These are phyloP conservation scores for Pogonus chalceus DNA, from an alignment of 1,140 invertebrate species.

Conservation along the genomic window DNA sequence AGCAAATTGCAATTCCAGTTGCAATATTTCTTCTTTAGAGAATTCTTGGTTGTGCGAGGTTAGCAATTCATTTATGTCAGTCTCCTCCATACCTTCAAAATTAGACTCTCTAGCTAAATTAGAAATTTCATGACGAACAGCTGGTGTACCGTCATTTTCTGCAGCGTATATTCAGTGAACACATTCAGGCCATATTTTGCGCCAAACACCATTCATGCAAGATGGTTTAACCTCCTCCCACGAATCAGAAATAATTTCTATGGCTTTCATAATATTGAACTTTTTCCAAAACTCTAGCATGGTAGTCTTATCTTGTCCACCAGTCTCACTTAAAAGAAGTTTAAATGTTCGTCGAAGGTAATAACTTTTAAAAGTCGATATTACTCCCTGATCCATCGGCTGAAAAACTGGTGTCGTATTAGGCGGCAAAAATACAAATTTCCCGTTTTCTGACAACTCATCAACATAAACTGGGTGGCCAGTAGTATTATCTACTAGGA, in stretches of 20 bases:
- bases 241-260: constrained; percentile 16
- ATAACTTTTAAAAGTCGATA: constrained; percentile 20
- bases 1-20: background rate
- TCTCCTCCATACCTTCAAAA: background rate
- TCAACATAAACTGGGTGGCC: constrained; percentile 16
- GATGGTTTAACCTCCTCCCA: background rate
- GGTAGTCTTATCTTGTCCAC: background rate
- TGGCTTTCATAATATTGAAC: constrained; percentile 10
- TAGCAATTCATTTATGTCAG: no score
- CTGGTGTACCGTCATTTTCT: background rate
- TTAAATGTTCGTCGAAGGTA: constrained; percentile 11
- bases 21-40: background rate
- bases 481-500: constrained; percentile 25
- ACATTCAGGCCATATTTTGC: constrained; percentile 14
- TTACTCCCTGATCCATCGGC: constrained; percentile 32
- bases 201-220: constrained; percentile 10
- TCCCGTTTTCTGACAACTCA: background rate
- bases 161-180: background rate
- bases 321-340: background rate
- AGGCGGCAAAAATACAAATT: constrained; percentile 8
- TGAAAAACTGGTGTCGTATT: constrained; percentile 21
- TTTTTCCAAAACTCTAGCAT: background rate
- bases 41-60: no score
- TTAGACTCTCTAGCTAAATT: background rate
- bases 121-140: background rate